Conservation (phyloP, 2,113 vertebrate genomes). For the Halcyon senegalensis region DNA sequence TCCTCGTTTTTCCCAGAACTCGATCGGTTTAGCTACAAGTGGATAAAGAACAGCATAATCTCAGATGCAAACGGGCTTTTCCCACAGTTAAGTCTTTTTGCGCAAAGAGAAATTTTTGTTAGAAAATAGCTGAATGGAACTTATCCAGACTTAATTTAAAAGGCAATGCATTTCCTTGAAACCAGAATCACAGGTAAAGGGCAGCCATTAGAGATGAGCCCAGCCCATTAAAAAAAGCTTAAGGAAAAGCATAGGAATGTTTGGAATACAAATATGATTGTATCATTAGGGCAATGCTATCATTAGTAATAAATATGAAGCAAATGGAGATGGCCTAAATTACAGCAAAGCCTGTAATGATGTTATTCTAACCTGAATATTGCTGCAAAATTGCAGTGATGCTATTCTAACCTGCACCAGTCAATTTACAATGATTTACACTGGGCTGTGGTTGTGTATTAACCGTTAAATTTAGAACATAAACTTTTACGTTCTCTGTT, state of each 20-base stretch:
- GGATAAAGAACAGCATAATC: neutral
- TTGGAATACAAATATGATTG: neutral
- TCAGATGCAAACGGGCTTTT: neutral
- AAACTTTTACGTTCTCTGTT: neutral
- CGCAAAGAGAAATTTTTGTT: neutral
- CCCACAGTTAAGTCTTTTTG: neutral
- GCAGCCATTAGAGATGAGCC: neutral
- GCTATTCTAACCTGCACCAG: neutral
- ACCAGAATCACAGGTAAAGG: neutral
- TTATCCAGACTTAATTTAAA: neutral
- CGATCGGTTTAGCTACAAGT: slow-evolving; percentile 76
- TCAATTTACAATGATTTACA: neutral
- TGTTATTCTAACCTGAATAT: neutral
- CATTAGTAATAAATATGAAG: neutral
- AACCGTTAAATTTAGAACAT: neutral
- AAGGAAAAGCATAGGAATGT: neutral
- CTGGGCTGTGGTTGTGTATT: neutral
- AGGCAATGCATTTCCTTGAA: neutral
- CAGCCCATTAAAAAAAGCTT: neutral
- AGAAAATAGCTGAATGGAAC: neutral
- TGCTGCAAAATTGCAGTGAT: neutral
- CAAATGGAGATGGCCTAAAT: neutral
- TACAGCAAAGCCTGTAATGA: neutral
- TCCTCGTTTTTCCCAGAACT: slow-evolving; percentile 88
- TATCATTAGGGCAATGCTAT: neutral